phyloP scores from a whole-genome alignment of 2,797 vertebrate genomes.

The Hirundo rustica region DNA sequence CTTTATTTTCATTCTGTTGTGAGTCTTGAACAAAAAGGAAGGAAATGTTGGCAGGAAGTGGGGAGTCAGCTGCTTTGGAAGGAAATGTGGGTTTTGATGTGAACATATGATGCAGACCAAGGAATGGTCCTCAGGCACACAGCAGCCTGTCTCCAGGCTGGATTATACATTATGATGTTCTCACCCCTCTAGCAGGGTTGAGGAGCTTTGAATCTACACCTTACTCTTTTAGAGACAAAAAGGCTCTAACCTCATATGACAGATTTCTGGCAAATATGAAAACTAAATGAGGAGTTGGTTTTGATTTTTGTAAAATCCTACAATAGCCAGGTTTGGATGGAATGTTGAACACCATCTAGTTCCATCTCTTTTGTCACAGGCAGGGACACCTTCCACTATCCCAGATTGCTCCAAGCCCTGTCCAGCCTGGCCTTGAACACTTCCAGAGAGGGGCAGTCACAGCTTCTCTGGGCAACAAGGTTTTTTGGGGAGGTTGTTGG shows the following conservation, averaged over 20 bases:
- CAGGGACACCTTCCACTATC: background rate
- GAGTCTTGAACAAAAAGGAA: background rate
- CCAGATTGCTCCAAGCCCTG: background rate
- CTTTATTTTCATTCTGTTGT: background rate
- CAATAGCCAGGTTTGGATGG: background rate
- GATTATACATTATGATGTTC: fast-evolving
- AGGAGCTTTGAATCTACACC: background rate
- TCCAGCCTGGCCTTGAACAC: background rate
- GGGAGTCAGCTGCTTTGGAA: background rate
- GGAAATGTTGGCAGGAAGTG: background rate
- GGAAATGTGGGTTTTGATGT: background rate
- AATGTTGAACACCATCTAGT: too few species aligned
- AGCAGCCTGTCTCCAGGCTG: background rate
- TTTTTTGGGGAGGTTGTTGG: background rate
- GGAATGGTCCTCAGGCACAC: background rate
- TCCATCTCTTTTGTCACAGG: background rate
- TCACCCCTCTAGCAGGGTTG: background rate
- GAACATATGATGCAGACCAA: background rate
- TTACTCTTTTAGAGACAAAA: background rate
- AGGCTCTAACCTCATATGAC: background rate
- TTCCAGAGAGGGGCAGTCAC: background rate
- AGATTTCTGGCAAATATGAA: background rate
- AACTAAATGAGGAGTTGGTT: background rate
- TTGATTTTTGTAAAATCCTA: background rate
- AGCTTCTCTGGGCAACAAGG: background rate